phyloP scores from a whole-genome alignment of 92 coral and sea anemone genomes.

The Isaurus tuberculatus region DNA sequence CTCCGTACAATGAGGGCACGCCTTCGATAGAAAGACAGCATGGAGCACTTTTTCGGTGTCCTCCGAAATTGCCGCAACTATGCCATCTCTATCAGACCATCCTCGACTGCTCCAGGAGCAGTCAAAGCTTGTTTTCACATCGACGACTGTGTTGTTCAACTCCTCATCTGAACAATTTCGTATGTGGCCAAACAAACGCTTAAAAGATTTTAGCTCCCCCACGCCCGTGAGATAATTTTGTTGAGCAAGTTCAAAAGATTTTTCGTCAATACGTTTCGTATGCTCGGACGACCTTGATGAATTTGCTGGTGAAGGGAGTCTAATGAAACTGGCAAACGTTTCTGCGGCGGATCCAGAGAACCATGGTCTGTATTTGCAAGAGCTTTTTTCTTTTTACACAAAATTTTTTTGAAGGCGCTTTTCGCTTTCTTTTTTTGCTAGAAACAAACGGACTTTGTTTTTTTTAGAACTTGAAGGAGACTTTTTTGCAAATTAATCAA shows the following conservation, averaged over 20 bases:
- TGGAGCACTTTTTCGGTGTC: conserved; percentile 66
- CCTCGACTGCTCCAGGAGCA: conserved; percentile 42
- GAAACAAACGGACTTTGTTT: too few relatives aligned
- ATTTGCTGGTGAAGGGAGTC: conserved; percentile 46
- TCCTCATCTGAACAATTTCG: conserved; percentile 36
- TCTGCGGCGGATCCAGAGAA: conserved; percentile 59
- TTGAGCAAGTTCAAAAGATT: conserved; percentile 42
- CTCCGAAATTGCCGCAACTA: conserved; percentile 60
- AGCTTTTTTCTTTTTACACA: too few relatives aligned
- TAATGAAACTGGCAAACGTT: conserved; percentile 45
- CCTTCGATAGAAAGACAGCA: conserved; percentile 49
- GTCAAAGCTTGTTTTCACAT: conserved; percentile 59
- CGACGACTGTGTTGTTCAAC: conserved; percentile 45
- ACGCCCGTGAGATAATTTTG: conserved; percentile 39
- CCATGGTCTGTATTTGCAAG: too few relatives aligned
- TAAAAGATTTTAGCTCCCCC: conserved; percentile 37
- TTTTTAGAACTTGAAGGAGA: too few relatives aligned
- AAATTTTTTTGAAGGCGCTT: too few relatives aligned
- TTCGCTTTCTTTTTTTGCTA: too few relatives aligned
- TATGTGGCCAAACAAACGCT: conserved; percentile 8
- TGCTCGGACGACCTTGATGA: conserved; percentile 44
- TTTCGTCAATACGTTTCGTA: conserved; percentile 39
- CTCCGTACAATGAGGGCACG: not conserved
- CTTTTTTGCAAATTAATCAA: too few relatives aligned
- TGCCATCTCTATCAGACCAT: conserved; percentile 73